A percentile compares a stretch with the other conserved stretches of the same genome.
Conservation (phyloP, 1,140 invertebrate genomes). For the Bombus sibiricus region DNA sequence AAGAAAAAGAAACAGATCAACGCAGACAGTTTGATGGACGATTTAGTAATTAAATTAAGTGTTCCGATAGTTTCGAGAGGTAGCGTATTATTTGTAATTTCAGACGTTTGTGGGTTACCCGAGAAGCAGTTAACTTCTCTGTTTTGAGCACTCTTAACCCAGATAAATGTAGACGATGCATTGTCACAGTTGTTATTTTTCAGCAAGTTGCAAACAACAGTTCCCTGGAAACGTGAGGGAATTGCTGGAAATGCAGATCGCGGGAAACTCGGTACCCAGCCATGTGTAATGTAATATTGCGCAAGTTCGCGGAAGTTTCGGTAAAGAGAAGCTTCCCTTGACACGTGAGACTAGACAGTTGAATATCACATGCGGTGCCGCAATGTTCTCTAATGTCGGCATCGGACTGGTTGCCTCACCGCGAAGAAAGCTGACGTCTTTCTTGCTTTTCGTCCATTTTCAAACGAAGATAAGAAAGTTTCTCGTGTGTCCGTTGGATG, state of each 20-base stretch:
- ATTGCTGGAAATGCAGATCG: constrained; percentile 37
- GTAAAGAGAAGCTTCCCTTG: constrained; percentile 25
- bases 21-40: background rate
- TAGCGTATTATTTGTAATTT: background rate
- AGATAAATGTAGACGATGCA: background rate
- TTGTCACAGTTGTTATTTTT: constrained; percentile 13
- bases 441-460: background rate
- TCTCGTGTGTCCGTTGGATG: background rate
- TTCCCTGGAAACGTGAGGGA: background rate
- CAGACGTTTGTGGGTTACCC: background rate
- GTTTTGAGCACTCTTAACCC: background rate
- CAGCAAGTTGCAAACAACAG: background rate
- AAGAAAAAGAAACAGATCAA: background rate
- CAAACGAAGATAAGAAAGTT: background rate
- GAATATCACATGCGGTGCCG: constrained; percentile 36
- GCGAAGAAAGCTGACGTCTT: background rate
- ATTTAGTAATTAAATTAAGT: background rate
- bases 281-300: constrained; percentile 47
- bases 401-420: background rate
- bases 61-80: background rate
- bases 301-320: constrained; percentile 45
- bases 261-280: constrained; percentile 1
- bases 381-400: constrained; percentile 6
- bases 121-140: background rate
- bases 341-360: constrained; percentile 42